Conservation (phyloP, 2,888 invertebrate genomes). For the Lasioglossum oenotherae region DNA sequence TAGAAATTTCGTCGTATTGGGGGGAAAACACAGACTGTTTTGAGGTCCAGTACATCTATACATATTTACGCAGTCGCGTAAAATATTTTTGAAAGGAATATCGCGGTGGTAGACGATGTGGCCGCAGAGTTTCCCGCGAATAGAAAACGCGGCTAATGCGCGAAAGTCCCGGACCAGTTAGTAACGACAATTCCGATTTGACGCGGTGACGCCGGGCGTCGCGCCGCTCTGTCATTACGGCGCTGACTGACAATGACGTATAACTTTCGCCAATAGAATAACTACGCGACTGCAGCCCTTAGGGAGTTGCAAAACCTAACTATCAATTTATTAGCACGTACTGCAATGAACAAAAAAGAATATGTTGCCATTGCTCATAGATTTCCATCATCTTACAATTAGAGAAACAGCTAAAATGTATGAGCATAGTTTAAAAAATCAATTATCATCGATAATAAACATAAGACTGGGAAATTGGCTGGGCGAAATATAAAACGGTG, state of each 20-base stretch:
- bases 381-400: too few relatives aligned
- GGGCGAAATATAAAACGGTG: too few relatives aligned
- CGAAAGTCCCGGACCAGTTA: constrained; percentile 68
- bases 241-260: constrained; percentile 64
- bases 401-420: background rate
- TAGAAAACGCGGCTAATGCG: constrained; percentile 74
- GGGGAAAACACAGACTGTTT: background rate
- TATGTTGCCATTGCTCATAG: too few relatives aligned
- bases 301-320: background rate
- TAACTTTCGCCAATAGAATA: constrained; percentile 65
- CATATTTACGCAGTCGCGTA: background rate
- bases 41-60: background rate
- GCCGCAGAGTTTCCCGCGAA: constrained; percentile 56
- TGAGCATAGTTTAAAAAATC: too few relatives aligned
- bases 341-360: background rate
- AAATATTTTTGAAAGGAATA: constrained; percentile 8
- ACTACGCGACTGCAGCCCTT: background rate
- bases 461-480: too few relatives aligned
- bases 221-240: constrained; percentile 77
- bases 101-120: background rate
- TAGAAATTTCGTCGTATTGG: background rate
- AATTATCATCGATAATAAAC: too few relatives aligned
- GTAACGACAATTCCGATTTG: constrained; percentile 74
- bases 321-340: background rate
- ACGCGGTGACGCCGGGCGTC: constrained; percentile 67